Conservation (phyloP, 2,797 vertebrate species). For the Fratercula arctica region DNA sequence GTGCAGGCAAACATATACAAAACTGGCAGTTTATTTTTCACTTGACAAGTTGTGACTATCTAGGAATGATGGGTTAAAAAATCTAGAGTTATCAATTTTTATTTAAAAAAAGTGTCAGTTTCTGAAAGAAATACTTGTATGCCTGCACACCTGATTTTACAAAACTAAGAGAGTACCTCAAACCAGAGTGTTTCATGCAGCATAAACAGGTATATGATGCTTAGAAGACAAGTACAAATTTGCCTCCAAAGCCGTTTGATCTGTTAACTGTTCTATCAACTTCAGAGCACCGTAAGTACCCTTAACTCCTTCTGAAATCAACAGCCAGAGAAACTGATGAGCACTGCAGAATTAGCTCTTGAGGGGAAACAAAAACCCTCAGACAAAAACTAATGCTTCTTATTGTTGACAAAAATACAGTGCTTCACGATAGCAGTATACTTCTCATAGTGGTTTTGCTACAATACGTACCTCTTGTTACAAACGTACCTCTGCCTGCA, state of each 20-base stretch:
- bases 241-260: not conserved
- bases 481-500: not conserved
- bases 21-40: conserved; percentile 22
- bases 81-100: not conserved
- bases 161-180: not conserved
- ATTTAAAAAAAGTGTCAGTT: not conserved
- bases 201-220: not conserved
- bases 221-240: not conserved
- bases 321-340: not conserved
- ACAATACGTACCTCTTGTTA: too few species aligned
- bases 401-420: not conserved
- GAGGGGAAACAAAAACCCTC: not conserved
- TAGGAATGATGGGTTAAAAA: not conserved
- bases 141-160: not conserved
- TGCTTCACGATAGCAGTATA: not conserved
- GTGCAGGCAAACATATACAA: not conserved
- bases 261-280: not conserved
- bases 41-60: not conserved
- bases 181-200: not conserved
- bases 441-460: not conserved
- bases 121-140: not conserved
- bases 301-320: not conserved
- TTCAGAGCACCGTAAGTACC: not conserved
- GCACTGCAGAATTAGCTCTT: not conserved
- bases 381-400: not conserved